These are phyloP conservation scores for Sarcophilus harrisii DNA, from an alignment of 2,797 vertebrate genomes.

Conservation along the genomic window DNA sequence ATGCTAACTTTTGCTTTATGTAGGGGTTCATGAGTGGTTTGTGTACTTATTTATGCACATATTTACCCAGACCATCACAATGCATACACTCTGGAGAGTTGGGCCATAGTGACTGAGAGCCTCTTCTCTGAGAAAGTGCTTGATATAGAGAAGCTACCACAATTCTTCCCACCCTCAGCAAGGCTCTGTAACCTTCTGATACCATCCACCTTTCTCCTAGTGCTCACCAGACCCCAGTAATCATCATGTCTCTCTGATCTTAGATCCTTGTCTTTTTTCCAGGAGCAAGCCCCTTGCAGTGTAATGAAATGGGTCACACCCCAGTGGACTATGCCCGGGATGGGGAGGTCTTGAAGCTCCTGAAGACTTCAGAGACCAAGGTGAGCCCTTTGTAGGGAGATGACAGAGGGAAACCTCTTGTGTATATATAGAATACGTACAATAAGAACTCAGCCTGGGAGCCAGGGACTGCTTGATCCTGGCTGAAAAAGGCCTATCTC, in stretches of 20 bases:
- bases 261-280: constrained; percentile 58
- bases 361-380: constrained; percentile 91
- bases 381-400: constrained; percentile 80
- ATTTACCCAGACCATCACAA: neutral
- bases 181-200: neutral
- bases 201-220: neutral
- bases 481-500: neutral
- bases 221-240: neutral
- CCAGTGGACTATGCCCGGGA: constrained; percentile 93
- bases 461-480: neutral
- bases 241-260: constrained; percentile 13
- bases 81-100: neutral
- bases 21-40: constrained; percentile 42
- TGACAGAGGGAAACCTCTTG: neutral
- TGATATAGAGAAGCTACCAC: neutral
- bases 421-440: neutral
- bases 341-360: constrained; percentile 89
- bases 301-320: constrained; percentile 94
- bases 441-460: neutral
- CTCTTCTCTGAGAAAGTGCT: neutral
- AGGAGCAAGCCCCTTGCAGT: constrained; percentile 95
- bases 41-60: constrained; percentile 24
- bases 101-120: neutral
- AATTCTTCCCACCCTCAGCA: neutral
- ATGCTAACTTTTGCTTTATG: neutral